These are phyloP conservation scores for Portevinia maculata DNA, from an alignment of 2,888 invertebrate genomes.

Conservation along the genomic window DNA sequence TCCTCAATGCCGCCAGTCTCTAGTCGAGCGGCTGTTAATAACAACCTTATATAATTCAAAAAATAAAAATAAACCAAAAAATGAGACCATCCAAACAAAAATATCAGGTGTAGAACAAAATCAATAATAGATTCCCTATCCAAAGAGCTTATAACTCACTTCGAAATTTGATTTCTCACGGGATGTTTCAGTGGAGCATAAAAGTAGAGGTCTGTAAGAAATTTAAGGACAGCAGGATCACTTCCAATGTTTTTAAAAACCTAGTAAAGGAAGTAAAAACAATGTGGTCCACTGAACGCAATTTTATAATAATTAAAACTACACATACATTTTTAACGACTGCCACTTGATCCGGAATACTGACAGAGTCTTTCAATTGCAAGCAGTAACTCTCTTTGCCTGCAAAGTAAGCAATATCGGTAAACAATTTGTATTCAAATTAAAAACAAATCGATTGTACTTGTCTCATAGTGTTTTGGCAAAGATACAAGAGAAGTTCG, in stretches of 20 bases:
- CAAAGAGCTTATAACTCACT: constrained; percentile 77
- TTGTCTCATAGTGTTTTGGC: constrained; percentile 76
- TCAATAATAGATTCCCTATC: constrained; percentile 28
- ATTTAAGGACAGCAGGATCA: constrained; percentile 76
- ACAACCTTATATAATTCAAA: constrained; percentile 24
- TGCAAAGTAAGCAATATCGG: constrained; percentile 44
- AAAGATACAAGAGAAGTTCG: constrained; percentile 75
- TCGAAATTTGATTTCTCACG: constrained; percentile 80
- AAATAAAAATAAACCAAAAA: not conserved
- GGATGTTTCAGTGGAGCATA: constrained; percentile 81
- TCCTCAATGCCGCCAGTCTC: constrained; percentile 68
- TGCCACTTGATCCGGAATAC: constrained; percentile 77
- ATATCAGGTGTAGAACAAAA: constrained; percentile 23
- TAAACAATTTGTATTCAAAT: constrained; percentile 21
- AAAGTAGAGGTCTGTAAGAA: constrained; percentile 81
- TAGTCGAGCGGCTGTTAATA: constrained; percentile 62
- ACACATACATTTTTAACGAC: constrained; percentile 78
- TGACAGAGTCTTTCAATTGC: constrained; percentile 75
- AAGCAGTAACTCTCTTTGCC: constrained; percentile 75
- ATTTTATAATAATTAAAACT: too few relatives aligned
- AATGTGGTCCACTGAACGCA: too few relatives aligned
- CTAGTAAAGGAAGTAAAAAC: constrained; percentile 70
- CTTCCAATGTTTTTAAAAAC: constrained; percentile 75
- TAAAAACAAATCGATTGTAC: constrained; percentile 57
- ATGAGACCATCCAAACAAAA: constrained; percentile 1